A percentile compares a stretch with the other conserved stretches of the same genome.
Evolutionary conservation across 2,888 invertebrate genomes (phyloP).

Genomic region (Thera obeliscata): DNA sequence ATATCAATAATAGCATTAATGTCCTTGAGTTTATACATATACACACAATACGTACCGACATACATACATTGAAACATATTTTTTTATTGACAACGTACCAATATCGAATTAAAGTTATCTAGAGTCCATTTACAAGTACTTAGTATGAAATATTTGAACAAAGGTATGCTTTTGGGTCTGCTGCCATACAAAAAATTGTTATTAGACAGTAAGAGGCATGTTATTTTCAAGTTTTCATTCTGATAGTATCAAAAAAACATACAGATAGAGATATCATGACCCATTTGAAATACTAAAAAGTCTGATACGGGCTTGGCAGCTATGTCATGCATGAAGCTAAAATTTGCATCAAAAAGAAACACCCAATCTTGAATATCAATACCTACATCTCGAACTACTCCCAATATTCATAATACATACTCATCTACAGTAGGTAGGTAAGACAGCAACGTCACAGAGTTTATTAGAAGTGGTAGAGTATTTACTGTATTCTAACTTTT

Average conservation of each 20-base stretch:
- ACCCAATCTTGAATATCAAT: slow-evolving; percentile 5
- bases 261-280: not conserved
- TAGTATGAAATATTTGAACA: not conserved
- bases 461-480: not conserved
- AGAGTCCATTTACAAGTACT: not conserved
- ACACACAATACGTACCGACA: not conserved
- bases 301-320: not conserved
- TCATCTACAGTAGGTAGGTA: not conserved
- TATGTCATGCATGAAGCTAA: slow-evolving; percentile 3
- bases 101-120: not conserved
- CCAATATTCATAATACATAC: not conserved
- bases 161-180: not conserved
- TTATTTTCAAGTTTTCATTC: not conserved
- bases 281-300: slow-evolving; percentile 16
- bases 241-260: not conserved
- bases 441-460: too few relatives aligned
- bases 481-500: not conserved
- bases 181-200: not conserved
- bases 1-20: slow-evolving; percentile 13
- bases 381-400: not conserved
- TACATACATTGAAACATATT: not conserved
- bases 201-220: not conserved
- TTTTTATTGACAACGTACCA: not conserved
- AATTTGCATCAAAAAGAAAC: slow-evolving; percentile 21
- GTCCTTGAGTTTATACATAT: slow-evolving; percentile 15